These are phyloP conservation scores for Pseudococcus viburni DNA, from an alignment of 2,888 invertebrate genomes.

Conservation along the genomic window DNA sequence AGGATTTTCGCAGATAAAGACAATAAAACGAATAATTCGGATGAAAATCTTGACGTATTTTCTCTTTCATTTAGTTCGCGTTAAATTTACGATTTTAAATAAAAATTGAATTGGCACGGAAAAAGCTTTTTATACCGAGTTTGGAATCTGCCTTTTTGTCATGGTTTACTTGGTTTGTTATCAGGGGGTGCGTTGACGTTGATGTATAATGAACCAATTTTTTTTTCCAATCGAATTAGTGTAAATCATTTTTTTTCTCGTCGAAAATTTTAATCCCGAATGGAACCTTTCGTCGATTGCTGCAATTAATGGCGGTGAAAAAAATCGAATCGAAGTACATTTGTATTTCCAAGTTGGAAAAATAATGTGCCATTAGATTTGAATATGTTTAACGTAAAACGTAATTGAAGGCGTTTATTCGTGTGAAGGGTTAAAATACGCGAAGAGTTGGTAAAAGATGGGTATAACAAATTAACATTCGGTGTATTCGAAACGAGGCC, in stretches of 20 bases:
- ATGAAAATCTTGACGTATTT: constrained; percentile 6
- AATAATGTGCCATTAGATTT: no score
- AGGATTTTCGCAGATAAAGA: background rate
- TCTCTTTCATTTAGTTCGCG: background rate
- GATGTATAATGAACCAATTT: background rate
- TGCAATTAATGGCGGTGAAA: background rate
- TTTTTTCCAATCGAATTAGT: background rate
- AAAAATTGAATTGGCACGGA: constrained; percentile 16
- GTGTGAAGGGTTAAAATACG: background rate
- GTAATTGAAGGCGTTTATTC: constrained; percentile 13
- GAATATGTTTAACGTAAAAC: background rate
- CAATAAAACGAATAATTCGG: background rate
- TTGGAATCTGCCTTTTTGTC: background rate
- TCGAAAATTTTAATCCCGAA: background rate
- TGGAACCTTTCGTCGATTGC: background rate
- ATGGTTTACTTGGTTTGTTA: constrained; percentile 17
- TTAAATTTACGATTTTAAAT: constrained; percentile 21
- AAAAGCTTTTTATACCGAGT: constrained; percentile 11
- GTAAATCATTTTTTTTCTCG: background rate
- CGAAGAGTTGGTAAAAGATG: background rate
- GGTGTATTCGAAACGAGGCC: background rate
- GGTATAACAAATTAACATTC: background rate
- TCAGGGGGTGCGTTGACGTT: background rate
- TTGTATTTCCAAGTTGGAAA: no score
- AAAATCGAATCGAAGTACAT: no score